These are phyloP conservation scores for Cantharis flavilabris DNA, from an alignment of 2,888 invertebrate genomes.

Conservation along the genomic window DNA sequence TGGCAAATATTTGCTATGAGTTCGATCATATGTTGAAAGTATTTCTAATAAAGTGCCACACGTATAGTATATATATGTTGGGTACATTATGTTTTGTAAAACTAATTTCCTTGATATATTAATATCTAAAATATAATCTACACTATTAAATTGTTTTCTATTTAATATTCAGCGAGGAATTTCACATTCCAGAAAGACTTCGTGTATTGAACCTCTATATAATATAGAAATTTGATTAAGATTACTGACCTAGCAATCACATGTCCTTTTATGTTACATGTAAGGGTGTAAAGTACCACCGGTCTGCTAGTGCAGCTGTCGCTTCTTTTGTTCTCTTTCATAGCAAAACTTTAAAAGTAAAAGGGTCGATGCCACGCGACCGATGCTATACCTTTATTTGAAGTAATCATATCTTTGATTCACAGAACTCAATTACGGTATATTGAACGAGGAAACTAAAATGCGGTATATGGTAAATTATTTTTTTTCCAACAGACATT, in stretches of 20 bases:
- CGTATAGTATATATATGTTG: background rate
- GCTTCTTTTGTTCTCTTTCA: constrained; percentile 30
- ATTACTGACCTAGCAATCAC: constrained; percentile 5
- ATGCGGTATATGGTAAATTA: background rate
- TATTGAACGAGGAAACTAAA: background rate
- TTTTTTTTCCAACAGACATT: background rate
- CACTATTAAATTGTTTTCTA: background rate
- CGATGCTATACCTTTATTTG: constrained; percentile 3
- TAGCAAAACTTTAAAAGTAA: constrained; percentile 28
- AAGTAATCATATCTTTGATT: constrained; percentile 1
- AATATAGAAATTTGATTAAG: constrained; percentile 2
- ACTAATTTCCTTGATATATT: background rate
- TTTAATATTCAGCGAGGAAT: background rate
- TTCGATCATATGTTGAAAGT: background rate
- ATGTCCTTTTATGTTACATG: constrained; percentile 1
- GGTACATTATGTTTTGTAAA: background rate
- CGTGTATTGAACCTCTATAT: background rate
- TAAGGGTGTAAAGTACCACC: constrained; percentile 20
- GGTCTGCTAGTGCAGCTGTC: constrained; percentile 27
- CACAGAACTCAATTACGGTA: background rate
- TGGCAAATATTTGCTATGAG: constrained; percentile 27
- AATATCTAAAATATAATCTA: background rate
- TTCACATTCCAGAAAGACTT: background rate
- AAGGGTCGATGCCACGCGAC: constrained; percentile 37
- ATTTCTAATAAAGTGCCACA: background rate